These are phyloP conservation scores for Cyclopterus lumpus DNA, from an alignment of 2,797 vertebrate genomes.

Conservation along the genomic window DNA sequence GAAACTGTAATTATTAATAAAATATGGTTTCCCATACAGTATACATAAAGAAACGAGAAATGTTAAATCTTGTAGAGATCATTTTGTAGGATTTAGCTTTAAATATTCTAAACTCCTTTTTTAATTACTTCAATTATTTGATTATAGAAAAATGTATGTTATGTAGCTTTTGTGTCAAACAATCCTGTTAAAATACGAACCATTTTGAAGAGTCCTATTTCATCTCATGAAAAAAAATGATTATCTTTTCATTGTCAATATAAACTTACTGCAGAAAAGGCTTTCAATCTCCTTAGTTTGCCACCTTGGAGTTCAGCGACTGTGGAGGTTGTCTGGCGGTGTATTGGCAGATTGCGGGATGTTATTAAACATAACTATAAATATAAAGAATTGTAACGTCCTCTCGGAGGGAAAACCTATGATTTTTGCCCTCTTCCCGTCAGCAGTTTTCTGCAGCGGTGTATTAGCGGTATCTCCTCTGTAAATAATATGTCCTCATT, in stretches of 20 bases:
- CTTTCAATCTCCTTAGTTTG: conserved; percentile 44
- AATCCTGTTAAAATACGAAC: not conserved
- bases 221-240: conserved; percentile 19
- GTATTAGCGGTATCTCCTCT: conserved; percentile 85
- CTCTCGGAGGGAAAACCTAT: conserved; percentile 77
- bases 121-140: not conserved
- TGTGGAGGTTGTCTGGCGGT: conserved; percentile 67
- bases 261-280: conserved; percentile 26
- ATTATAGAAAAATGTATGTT: not conserved
- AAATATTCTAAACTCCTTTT: not conserved
- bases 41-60: conserved; percentile 3
- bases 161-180: conserved; percentile 2
- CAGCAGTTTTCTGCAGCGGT: conserved; percentile 83
- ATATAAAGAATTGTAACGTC: conserved; percentile 80
- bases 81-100: not conserved
- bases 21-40: not conserved
- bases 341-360: conserved; percentile 73
- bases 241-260: conserved; percentile 22
- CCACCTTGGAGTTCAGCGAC: conserved; percentile 57
- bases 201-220: conserved; percentile 16
- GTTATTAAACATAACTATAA: conserved; percentile 82
- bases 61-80: not conserved
- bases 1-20: conserved; percentile 42
- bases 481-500: conserved; percentile 91
- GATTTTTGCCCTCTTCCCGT: conserved; percentile 85